Conservation (phyloP, 1,140 invertebrate genomes). For the Calliphora vicina region DNA sequence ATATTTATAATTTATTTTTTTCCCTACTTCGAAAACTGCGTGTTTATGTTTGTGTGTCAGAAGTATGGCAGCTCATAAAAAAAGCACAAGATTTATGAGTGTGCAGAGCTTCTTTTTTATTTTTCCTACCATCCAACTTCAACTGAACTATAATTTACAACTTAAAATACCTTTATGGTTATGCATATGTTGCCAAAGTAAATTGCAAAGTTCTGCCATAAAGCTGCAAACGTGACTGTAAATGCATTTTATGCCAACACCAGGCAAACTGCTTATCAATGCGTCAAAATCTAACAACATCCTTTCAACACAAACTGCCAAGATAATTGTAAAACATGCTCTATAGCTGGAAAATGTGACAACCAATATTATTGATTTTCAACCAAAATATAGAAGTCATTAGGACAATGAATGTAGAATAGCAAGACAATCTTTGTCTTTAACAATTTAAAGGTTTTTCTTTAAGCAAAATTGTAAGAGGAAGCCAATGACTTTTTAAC, state of each 20-base stretch:
- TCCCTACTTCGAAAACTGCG: not conserved
- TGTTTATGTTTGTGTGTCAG: not conserved
- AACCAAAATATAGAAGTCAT: conserved; percentile 16
- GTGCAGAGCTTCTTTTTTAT: no score
- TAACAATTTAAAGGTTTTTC: not conserved
- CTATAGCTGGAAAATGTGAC: not conserved
- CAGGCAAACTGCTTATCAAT: no score
- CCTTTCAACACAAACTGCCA: not conserved
- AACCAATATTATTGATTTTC: not conserved
- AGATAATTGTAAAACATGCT: not conserved
- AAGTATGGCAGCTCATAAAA: conserved; percentile 7
- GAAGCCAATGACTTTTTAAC: conserved; percentile 29
- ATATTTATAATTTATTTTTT: not conserved
- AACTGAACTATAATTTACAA: conserved; percentile 27
- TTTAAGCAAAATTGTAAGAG: not conserved
- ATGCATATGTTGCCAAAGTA: not conserved
- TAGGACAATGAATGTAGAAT: conserved; percentile 22
- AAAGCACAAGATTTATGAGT: conserved; percentile 19
- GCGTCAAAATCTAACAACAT: conserved; percentile 22
- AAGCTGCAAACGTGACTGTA: not conserved
- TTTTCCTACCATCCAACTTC: not conserved
- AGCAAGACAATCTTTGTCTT: not conserved
- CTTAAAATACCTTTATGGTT: conserved; percentile 13
- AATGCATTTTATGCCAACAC: no score
- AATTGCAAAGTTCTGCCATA: not conserved